Conservation (phyloP, 2,888 invertebrate species). For the Adelphocoris suturalis region DNA sequence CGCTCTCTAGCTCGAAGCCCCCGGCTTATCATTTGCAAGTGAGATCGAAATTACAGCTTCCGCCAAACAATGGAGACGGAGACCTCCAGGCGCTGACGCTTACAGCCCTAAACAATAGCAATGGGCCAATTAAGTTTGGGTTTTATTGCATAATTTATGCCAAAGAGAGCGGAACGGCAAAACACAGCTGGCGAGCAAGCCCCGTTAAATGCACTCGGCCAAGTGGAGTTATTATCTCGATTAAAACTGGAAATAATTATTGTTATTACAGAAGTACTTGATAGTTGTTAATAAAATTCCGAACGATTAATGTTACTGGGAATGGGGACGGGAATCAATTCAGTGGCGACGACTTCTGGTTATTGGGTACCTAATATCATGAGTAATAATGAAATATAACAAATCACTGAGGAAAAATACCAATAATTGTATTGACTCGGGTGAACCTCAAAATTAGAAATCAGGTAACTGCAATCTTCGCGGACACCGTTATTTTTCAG, state of each 20-base stretch:
- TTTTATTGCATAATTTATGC: constrained; percentile 57
- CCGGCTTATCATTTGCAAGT: constrained; percentile 46
- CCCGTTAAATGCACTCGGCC: constrained; percentile 23
- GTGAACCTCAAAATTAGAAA: no score
- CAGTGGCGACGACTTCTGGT: no score
- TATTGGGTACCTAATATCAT: no score
- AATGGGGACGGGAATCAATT: no score
- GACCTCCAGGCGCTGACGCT: neutral
- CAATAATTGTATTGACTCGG: no score
- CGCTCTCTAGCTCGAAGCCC: neutral
- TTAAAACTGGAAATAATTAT: neutral
- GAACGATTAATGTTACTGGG: no score
- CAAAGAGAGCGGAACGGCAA: constrained; percentile 41
- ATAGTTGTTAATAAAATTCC: no score
- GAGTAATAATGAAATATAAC: no score
- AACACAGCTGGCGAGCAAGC: constrained; percentile 20
- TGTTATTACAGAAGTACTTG: neutral
- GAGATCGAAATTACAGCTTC: constrained; percentile 60
- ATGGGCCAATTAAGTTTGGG: constrained; percentile 56
- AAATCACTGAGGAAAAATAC: no score
- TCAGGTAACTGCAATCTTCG: no score
- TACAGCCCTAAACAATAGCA: constrained; percentile 46
- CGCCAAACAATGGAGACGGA: constrained; percentile 19
- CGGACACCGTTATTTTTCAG: no score
- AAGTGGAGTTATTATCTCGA: neutral